These are phyloP conservation scores for Brachyptera risi DNA, from an alignment of 2,888 invertebrate genomes.

Conservation along the genomic window DNA sequence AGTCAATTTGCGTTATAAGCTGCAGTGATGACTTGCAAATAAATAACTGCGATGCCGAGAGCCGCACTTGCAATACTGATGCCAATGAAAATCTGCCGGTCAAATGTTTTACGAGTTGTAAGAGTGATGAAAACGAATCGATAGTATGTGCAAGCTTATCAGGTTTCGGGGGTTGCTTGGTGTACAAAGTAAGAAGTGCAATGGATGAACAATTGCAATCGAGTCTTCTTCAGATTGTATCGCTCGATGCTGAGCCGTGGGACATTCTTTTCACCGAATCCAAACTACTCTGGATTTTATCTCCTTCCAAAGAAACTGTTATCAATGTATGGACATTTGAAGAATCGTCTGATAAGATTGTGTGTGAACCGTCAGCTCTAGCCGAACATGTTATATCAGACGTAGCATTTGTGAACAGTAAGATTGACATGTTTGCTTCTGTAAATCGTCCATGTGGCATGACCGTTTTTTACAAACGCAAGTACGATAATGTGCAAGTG, in stretches of 20 bases:
- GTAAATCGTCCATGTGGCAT: conserved; percentile 40
- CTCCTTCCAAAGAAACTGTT: conserved; percentile 31
- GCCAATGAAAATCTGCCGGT: conserved; percentile 44
- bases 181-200: conserved; percentile 45
- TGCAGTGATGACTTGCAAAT: conserved; percentile 33
- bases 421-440: conserved; percentile 16
- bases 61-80: conserved; percentile 31
- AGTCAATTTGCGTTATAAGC: conserved; percentile 51
- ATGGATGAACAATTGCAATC: conserved; percentile 35
- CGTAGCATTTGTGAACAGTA: conserved; percentile 35
- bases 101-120: conserved; percentile 44
- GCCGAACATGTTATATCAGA: conserved; percentile 33
- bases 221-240: conserved; percentile 44
- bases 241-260: conserved; percentile 47
- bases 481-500: conserved; percentile 75
- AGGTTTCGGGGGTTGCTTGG: conserved; percentile 47
- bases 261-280: conserved; percentile 43
- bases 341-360: conserved; percentile 37
- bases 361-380: conserved; percentile 29
- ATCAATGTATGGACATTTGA: conserved; percentile 38
- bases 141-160: conserved; percentile 52
- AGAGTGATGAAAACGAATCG: conserved; percentile 44
- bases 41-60: not conserved
- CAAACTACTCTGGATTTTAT: conserved; percentile 43
- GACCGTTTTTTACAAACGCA: conserved; percentile 67